Conservation (phyloP, 2,888 invertebrate genomes). For the Ectemnius lituratus region DNA sequence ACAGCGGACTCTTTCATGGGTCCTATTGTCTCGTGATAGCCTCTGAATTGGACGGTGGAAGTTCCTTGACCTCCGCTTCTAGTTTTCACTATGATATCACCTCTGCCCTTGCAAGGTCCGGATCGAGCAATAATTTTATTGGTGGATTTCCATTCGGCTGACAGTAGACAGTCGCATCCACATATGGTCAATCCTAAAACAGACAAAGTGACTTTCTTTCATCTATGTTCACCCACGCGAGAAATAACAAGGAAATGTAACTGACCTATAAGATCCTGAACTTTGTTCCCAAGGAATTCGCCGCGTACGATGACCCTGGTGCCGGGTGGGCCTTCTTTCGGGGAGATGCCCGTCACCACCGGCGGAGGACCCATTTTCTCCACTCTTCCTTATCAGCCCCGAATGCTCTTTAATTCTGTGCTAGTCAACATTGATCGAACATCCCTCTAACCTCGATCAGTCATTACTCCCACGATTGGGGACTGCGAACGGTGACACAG, state of each 20-base stretch:
- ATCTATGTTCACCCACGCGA: neutral
- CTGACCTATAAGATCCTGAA: constrained; percentile 91
- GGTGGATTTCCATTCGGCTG: constrained; percentile 98
- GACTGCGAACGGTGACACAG: neutral
- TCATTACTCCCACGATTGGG: neutral
- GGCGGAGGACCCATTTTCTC: constrained; percentile 85
- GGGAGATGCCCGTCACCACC: constrained; percentile 97
- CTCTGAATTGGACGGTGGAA: constrained; percentile 93
- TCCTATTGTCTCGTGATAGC: constrained; percentile 92
- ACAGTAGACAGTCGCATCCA: constrained; percentile 95
- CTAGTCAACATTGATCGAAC: constrained; percentile 15
- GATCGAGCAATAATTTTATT: constrained; percentile 98
- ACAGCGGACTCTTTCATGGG: constrained; percentile 98
- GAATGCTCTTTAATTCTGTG: constrained; percentile 24
- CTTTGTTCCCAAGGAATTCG: constrained; percentile 93
- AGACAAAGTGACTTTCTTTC: neutral
- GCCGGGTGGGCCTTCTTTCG: constrained; percentile 98
- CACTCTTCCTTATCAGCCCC: constrained; percentile 6
- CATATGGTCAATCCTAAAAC: constrained; percentile 92
- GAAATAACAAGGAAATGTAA: neutral
- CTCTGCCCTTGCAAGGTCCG: constrained; percentile 93
- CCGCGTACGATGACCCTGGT: constrained; percentile 96
- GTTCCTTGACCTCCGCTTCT: constrained; percentile 91
- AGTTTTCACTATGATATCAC: constrained; percentile 95
- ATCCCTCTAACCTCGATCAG: constrained; percentile 31